A percentile compares a stretch with the other conserved stretches of the same genome.
These are phyloP conservation scores for Mastomys natalensis DNA, from an alignment of 2,113 vertebrate species.

Conservation along the genomic window DNA sequence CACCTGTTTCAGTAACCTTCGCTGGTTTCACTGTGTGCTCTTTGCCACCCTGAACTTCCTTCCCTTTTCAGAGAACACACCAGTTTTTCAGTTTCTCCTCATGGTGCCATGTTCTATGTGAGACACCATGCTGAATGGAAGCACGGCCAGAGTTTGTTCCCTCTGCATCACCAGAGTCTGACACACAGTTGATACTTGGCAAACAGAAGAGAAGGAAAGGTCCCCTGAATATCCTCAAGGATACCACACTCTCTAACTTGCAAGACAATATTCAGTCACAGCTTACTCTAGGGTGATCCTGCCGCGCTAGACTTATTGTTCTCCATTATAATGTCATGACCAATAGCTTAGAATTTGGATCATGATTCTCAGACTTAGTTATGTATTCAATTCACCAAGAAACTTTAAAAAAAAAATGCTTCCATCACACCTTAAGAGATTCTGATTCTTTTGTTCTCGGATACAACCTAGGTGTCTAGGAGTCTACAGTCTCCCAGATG, in stretches of 20 bases:
- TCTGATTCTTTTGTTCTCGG: neutral
- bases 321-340: neutral
- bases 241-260: neutral
- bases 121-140: neutral
- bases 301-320: neutral
- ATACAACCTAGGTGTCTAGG: neutral
- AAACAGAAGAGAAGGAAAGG: neutral
- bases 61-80: neutral
- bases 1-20: neutral
- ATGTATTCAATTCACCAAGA: neutral
- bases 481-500: neutral
- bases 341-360: neutral
- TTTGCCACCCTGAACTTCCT: neutral
- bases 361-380: neutral
- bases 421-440: neutral
- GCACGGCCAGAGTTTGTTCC: neutral
- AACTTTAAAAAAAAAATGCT: neutral
- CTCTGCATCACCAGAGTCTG: neutral
- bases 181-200: neutral
- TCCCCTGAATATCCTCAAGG: neutral
- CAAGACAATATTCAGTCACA: neutral
- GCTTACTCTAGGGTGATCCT: neutral
- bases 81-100: neutral
- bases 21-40: neutral
- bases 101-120: neutral